phyloP scores from a whole-genome alignment of 2,113 vertebrate genomes.

The Ramphastos sulfuratus region DNA sequence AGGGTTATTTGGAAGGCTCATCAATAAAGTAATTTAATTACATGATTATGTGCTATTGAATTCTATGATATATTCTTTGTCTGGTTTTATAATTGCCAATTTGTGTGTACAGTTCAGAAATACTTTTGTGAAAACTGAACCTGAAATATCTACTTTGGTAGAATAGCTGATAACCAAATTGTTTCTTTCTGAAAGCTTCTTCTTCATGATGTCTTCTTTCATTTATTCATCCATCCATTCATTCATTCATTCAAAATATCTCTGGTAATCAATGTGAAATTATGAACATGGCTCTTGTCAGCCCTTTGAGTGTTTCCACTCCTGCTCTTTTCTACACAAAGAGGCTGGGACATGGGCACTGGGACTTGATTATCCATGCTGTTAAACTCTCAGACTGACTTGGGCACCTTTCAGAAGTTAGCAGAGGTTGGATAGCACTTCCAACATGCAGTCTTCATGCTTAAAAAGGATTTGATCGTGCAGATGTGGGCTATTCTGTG shows the following conservation, averaged over 20 bases:
- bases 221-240: not conserved
- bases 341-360: fast-evolving
- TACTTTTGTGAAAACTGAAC: not conserved
- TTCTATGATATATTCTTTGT: not conserved
- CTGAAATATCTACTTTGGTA: not conserved
- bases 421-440: not conserved
- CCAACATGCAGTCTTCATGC: fast-evolving
- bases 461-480: not conserved
- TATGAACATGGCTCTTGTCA: not conserved
- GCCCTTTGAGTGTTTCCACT: not conserved
- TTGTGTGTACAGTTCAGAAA: not conserved
- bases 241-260: not conserved
- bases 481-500: not conserved
- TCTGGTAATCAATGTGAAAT: not conserved
- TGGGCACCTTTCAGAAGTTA: not conserved
- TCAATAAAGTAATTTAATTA: not conserved
- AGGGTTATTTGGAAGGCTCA: not conserved
- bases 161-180: not conserved
- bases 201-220: not conserved
- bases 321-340: not conserved
- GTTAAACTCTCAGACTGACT: not conserved
- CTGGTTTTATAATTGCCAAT: not conserved
- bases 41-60: not conserved
- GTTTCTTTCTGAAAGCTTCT: not conserved
- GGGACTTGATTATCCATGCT: fast-evolving